phyloP scores from a whole-genome alignment of 2,113 vertebrate species.

The Cynoglossus semilaevis region DNA sequence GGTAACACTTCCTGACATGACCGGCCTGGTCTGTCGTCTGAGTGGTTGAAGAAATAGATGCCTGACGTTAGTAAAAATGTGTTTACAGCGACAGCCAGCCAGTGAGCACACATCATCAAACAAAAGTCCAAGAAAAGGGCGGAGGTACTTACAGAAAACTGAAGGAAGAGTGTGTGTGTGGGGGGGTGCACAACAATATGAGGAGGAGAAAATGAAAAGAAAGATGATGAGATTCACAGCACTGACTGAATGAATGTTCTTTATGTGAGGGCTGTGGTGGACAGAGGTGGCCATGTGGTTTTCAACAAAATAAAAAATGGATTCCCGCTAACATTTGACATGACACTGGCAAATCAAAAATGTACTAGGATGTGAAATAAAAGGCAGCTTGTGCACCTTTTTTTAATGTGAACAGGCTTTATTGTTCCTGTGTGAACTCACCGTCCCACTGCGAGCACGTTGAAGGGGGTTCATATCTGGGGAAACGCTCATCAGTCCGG shows the following conservation, averaged over 20 bases:
- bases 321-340: too few relatives aligned
- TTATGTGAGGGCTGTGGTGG: not conserved
- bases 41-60: constrained; percentile 8
- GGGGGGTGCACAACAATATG: constrained; percentile 50
- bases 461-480: constrained; percentile 90
- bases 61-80: not conserved
- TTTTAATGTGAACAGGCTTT: not conserved
- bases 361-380: not conserved
- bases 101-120: constrained; percentile 14
- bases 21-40: not conserved
- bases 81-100: not conserved
- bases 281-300: not conserved
- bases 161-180: constrained; percentile 55
- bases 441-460: constrained; percentile 90
- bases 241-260: constrained; percentile 10
- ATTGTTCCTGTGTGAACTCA: constrained; percentile 72
- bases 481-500: constrained; percentile 93
- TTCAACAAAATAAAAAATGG: not conserved
- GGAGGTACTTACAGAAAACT: constrained; percentile 78
- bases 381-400: not conserved
- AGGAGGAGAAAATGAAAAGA: constrained; percentile 61
- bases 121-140: constrained; percentile 25
- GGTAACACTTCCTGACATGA: not conserved
- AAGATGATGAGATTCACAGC: constrained; percentile 25
- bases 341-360: too few relatives aligned